phyloP scores from a whole-genome alignment of 1,140 invertebrate species.

The Daktulosphaira vitifoliae region DNA sequence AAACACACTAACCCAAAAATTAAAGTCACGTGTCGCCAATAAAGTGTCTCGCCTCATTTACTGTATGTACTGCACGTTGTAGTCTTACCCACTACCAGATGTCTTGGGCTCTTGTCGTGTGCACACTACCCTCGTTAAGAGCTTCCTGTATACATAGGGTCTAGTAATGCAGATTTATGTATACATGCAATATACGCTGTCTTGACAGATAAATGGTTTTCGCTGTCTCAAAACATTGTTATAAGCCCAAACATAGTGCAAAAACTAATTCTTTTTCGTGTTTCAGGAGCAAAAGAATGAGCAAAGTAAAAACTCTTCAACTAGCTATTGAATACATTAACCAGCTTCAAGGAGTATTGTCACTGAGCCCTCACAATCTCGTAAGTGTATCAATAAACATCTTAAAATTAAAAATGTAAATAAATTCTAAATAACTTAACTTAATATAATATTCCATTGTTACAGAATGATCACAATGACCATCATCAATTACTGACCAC shows the following conservation, averaged over 20 bases:
- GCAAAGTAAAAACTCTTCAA: conserved; percentile 47
- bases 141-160: conserved; percentile 14
- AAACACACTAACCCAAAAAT: too few relatives aligned
- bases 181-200: neutral
- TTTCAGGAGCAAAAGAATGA: conserved; percentile 44
- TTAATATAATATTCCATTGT: too few relatives aligned
- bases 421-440: too few relatives aligned
- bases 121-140: conserved; percentile 26
- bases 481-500: conserved; percentile 14
- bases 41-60: conserved; percentile 13
- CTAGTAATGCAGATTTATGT: neutral
- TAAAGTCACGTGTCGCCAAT: conserved; percentile 17
- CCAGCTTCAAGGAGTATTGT: conserved; percentile 42
- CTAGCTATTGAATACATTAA: conserved; percentile 46
- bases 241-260: neutral
- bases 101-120: conserved; percentile 17
- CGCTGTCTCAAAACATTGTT: neutral
- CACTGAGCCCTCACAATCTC: conserved; percentile 24
- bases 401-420: too few relatives aligned
- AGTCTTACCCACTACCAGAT: neutral
- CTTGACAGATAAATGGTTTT: neutral
- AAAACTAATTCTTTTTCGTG: neutral
- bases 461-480: too few relatives aligned
- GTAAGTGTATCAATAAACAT: conserved; percentile 23
- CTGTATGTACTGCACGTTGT: neutral